These are phyloP conservation scores for Alaudala cheleensis DNA, from an alignment of 2,113 vertebrate species.

Conservation along the genomic window DNA sequence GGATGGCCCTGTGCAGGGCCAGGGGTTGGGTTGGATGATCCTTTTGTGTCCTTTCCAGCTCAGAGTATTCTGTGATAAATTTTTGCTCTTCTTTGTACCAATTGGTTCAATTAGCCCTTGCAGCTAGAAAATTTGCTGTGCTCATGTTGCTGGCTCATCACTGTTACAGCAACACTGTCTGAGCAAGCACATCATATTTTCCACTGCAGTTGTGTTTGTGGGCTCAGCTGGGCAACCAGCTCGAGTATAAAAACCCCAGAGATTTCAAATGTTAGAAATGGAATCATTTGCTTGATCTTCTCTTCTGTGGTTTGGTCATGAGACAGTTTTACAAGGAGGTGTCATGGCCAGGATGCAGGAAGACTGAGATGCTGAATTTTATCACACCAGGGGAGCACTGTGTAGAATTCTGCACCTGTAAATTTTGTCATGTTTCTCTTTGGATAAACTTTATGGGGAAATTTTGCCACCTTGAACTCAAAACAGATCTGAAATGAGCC, in stretches of 20 bases:
- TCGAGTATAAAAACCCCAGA: background rate
- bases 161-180: background rate
- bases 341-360: background rate
- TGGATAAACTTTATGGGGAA: background rate
- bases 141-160: background rate
- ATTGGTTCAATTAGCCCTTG: background rate
- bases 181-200: background rate
- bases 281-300: background rate
- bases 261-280: background rate
- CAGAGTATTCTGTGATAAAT: background rate
- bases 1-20: background rate
- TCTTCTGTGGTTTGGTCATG: background rate
- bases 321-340: background rate
- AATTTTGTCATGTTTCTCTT: background rate
- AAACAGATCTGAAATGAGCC: background rate
- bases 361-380: background rate
- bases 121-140: background rate
- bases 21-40: background rate
- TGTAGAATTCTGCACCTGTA: background rate
- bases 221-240: background rate
- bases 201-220: background rate
- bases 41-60: background rate
- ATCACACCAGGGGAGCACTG: background rate
- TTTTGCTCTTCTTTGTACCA: background rate
- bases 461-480: background rate